Evolutionary conservation across 2,888 invertebrate genomes (phyloP).

Genomic region (Therioaphis trifolii): DNA sequence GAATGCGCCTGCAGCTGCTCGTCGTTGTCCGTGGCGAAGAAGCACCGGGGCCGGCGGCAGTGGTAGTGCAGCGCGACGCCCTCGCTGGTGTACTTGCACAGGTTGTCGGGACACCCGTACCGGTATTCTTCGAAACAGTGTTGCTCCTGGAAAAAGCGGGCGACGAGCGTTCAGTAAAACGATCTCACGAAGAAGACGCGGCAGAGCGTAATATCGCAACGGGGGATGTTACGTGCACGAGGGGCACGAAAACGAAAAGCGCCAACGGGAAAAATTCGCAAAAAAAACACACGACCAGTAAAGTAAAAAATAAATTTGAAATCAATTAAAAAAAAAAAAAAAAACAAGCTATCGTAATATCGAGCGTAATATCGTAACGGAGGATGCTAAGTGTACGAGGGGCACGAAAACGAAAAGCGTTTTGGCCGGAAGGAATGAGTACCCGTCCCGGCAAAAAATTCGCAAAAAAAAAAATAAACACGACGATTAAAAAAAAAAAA

Average conservation of each 20-base stretch:
- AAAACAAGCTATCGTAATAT: too few relatives aligned
- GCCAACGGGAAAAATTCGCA: too few relatives aligned
- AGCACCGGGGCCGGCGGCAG: slow-evolving; percentile 84
- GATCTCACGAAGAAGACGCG: too few relatives aligned
- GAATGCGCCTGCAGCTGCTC: slow-evolving; percentile 84
- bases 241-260: neutral
- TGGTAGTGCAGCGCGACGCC: slow-evolving; percentile 76
- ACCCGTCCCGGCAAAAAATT: too few relatives aligned
- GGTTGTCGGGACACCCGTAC: slow-evolving; percentile 79
- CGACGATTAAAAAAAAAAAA: too few relatives aligned
- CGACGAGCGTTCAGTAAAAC: neutral
- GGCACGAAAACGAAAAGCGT: too few relatives aligned
- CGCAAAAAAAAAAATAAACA: too few relatives aligned
- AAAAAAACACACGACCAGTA: neutral
- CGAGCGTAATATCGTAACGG: too few relatives aligned
- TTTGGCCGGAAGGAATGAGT: too few relatives aligned
- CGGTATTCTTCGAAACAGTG: slow-evolving; percentile 74
- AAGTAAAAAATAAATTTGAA: neutral
- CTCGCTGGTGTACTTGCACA: slow-evolving; percentile 75
- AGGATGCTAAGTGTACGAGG: too few relatives aligned
- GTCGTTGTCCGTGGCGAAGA: slow-evolving; percentile 83
- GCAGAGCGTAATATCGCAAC: neutral
- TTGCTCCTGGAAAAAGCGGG: slow-evolving; percentile 73
- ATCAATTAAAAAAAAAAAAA: too few relatives aligned
- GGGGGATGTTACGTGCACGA: neutral